A percentile compares a stretch with the other conserved stretches of the same genome.
Conservation (phyloP, 2,888 invertebrate species). For the Strigamia crassipes region DNA sequence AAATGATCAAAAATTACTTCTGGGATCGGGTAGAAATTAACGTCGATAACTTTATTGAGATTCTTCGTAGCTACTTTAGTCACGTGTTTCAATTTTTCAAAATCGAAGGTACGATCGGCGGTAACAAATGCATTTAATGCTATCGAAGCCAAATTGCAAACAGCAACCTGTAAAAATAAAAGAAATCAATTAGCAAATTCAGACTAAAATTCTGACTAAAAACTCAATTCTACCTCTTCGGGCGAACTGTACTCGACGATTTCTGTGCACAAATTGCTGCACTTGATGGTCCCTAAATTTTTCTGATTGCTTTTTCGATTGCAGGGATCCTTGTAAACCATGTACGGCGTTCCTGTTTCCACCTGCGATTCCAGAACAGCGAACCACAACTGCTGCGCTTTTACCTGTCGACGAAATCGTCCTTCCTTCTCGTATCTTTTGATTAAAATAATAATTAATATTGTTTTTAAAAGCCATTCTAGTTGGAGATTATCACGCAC, state of each 20-base stretch:
- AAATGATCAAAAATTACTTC: slow-evolving; percentile 67
- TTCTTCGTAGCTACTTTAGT: slow-evolving; percentile 87
- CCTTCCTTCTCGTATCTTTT: slow-evolving; percentile 79
- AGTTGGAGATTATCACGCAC: slow-evolving; percentile 57
- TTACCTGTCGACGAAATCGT: slow-evolving; percentile 67
- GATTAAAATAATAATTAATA: background rate
- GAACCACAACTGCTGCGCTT: slow-evolving; percentile 89
- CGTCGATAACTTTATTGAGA: slow-evolving; percentile 94
- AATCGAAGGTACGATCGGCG: slow-evolving; percentile 80
- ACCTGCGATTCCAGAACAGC: slow-evolving; percentile 93
- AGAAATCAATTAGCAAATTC: slow-evolving; percentile 47
- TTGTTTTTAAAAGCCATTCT: background rate
- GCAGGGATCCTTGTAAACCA: slow-evolving; percentile 95
- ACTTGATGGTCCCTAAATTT: slow-evolving; percentile 96
- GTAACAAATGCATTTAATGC: slow-evolving; percentile 94
- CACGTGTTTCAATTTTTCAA: slow-evolving; percentile 80
- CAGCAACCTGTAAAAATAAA: slow-evolving; percentile 70
- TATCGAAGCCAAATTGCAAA: slow-evolving; percentile 96
- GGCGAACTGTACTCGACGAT: slow-evolving; percentile 90
- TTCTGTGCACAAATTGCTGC: slow-evolving; percentile 97
- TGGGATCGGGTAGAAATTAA: slow-evolving; percentile 91
- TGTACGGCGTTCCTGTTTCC: slow-evolving; percentile 97
- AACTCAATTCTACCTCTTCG: slow-evolving; percentile 70
- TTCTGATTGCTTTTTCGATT: slow-evolving; percentile 97
- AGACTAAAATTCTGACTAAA: background rate